Base-by-base conservation (phyloP, 2,888 invertebrate genomes). In the Luperina nickerlii region DNA sequence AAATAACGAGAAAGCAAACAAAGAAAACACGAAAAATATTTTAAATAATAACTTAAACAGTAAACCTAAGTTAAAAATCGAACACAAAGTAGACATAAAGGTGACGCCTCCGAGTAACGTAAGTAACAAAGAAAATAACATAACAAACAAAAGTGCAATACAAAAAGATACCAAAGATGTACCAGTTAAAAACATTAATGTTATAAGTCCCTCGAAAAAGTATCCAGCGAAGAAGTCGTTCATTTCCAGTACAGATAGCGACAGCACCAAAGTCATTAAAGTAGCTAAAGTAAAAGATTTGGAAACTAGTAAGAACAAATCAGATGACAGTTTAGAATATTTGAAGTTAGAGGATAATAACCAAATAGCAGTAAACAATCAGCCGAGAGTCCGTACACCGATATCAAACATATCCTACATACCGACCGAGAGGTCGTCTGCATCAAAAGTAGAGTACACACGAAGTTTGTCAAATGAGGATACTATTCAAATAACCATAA, bases 311-410 rank as follows among this genome's bases (percentile, higher is more conserved):
- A 96, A 95, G 91, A 95, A 93, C 79, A 95, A 94, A 90, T 95
- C 95, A 0, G 95, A 96, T 74, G 96, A 96, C 82, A 97, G 96
- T 89, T 92, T 97, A 83, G 96, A 97, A 90, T 96, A 95, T 76
- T 95, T 97, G 48, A 96, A 96, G 90, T 87, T 97, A 86, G 94
- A 95, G 42, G 93, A 97, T 87, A 93, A 96, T 81, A 96, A 96
- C 92, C 96, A 97, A 91, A 96, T 97, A 75, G 96, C 95, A 15
- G 96, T 97, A 9, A 96, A 96, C 75, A 97, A 97, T 86, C 97
- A 96, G 86, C 97, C 97, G 0, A 95, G 97, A 90, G 94, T 96
- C 62, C 95, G 97, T 51, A 97, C 97, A 65, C 97, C 97, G 3
- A 96, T 97, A 87, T 95, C 97, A 1, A 96, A 96, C 84, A 91